Base-by-base conservation (phyloP, 2,797 vertebrate species). In the Heterohyrax brucei region DNA sequence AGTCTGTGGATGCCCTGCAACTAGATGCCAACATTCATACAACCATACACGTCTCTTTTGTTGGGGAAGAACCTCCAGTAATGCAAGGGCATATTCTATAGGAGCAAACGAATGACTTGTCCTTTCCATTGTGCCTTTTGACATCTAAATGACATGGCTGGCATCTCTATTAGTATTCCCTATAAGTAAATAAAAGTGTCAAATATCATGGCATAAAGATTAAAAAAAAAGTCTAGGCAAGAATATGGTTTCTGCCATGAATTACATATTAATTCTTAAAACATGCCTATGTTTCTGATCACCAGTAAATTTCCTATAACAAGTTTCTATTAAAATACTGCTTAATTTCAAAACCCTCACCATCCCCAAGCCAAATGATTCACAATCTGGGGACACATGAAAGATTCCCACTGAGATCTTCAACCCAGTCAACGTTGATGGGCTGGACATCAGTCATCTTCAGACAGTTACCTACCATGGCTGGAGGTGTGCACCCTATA, bases 151-250 rank as follows among this genome's bases (percentile, higher is more conserved):
- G 48, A 91, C 30, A 75, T 18, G 8, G 7, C 10, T 33, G 91
- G 46, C 75, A 91, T 75, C 73, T 83, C n/a, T 30, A 81, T 39
- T 13, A 78, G 28, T 56, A 81, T 44, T 83, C 19, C 30, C 21
- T n/a, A 56, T 83, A 82, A 95, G 73, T 39, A 33, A 93, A 88
- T 2, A 85, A 94, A 1, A 30, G 4, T 79, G 50, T 93, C 46
- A 88, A 21, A 56, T 48, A 85, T n/a, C 39, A 39, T 26, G 7
- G 28, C 10, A 1, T 86, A 16, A 85, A 92, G 10, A 75, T 28
- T 33, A 62, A 62, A 88, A 87, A 80, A 70, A 33, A 56, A 70
- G 78, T 62, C 73, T 33, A 53, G 26, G 46, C 61, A 94, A 89
- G 21, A 84, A 93, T 68, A 84, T n/a, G 30, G 22, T 46, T 78